Evolutionary conservation across 2,888 invertebrate species (phyloP).

Genomic region (Rhyacophila evoluta): DNA sequence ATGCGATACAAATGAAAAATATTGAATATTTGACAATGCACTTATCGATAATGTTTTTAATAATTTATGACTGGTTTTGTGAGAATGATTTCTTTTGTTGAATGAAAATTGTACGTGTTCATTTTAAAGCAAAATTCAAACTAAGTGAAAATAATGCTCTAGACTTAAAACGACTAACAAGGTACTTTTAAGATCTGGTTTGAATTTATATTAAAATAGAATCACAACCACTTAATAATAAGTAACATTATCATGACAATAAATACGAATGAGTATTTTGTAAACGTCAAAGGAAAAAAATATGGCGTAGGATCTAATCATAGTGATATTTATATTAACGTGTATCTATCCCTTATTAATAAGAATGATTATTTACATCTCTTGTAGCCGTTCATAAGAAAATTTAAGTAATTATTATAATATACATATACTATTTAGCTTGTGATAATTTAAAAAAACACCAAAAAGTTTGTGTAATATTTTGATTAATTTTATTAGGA

Average conservation of each 20-base stretch:
- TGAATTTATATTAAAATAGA: slow-evolving; percentile 47
- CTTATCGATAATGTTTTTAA: background rate
- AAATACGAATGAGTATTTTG: slow-evolving; percentile 49
- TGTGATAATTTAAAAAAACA: too few relatives aligned
- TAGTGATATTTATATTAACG: background rate
- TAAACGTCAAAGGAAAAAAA: slow-evolving; percentile 28
- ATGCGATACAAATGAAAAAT: background rate
- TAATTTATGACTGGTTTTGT: background rate
- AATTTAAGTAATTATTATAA: background rate
- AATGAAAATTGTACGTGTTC: background rate
- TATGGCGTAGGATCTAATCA: slow-evolving; percentile 26
- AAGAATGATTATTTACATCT: slow-evolving; percentile 5
- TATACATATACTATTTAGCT: too few relatives aligned
- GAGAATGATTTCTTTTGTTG: background rate
- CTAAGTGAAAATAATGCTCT: background rate
- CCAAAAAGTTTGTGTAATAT: too few relatives aligned
- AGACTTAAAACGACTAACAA: slow-evolving; percentile 38
- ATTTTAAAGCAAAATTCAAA: background rate
- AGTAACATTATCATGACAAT: slow-evolving; percentile 44
- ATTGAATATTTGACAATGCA: too few relatives aligned
- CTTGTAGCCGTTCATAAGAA: background rate
- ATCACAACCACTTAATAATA: slow-evolving; percentile 52
- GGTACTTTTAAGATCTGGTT: slow-evolving; percentile 48
- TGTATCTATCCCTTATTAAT: background rate
- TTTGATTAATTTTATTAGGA: too few relatives aligned